A percentile compares a stretch with the other conserved stretches of the same genome.
Evolutionary conservation across 1,140 invertebrate genomes (phyloP).

Genomic region (Cydia pomonella): DNA sequence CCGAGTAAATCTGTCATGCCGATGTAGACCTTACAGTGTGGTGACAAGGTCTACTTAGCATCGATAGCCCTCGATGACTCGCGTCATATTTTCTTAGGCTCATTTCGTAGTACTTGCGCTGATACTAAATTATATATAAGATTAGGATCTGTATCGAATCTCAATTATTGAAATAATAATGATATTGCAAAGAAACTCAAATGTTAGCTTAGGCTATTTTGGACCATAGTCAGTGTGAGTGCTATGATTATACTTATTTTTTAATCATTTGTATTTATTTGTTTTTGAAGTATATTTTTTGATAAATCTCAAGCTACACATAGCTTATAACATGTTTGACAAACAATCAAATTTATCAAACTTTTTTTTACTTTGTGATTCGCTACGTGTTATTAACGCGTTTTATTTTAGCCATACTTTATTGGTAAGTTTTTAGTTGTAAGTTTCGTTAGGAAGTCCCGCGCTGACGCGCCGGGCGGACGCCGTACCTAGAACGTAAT

Average conservation of each 20-base stretch:
- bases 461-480: slow-evolving; percentile 36
- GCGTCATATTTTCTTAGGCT: slow-evolving; percentile 37
- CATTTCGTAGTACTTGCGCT: slow-evolving; percentile 42
- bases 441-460: slow-evolving; percentile 8
- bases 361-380: slow-evolving; percentile 3
- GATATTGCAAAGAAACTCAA: slow-evolving; percentile 23
- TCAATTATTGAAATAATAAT: slow-evolving; percentile 31
- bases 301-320: slow-evolving; percentile 3
- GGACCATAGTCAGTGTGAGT: slow-evolving; percentile 43
- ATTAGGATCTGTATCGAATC: slow-evolving; percentile 34
- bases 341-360: neutral
- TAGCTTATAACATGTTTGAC: neutral
- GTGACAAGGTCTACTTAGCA: slow-evolving; percentile 19
- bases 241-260: slow-evolving; percentile 40
- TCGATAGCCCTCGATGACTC: slow-evolving; percentile 28
- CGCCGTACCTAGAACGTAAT: slow-evolving; percentile 61
- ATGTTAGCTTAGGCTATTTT: slow-evolving; percentile 33
- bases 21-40: neutral
- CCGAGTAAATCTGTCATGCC: slow-evolving; percentile 13
- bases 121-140: slow-evolving; percentile 39
- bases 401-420: slow-evolving; percentile 25
- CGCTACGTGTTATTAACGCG: neutral
- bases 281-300: slow-evolving; percentile 3
- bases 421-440: slow-evolving; percentile 28
- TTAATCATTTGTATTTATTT: slow-evolving; percentile 8